phyloP scores from a whole-genome alignment of 2,113 vertebrate genomes.

The Chloebia gouldiae region DNA sequence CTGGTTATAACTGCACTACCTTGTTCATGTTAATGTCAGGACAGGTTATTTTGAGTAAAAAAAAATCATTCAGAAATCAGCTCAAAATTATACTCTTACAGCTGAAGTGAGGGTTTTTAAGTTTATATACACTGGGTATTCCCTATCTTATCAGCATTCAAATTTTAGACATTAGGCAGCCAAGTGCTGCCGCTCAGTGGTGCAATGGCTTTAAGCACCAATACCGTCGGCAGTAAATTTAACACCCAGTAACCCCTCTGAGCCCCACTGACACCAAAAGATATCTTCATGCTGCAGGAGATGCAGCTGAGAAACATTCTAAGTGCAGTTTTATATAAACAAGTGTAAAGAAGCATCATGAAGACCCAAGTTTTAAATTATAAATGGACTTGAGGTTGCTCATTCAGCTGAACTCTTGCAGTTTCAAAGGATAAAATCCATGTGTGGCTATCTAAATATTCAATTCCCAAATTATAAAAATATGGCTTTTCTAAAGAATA shows the following conservation, averaged over 20 bases:
- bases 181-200: slow-evolving; percentile 30
- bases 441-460: background rate
- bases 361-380: background rate
- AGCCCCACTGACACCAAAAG: background rate
- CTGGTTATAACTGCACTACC: background rate
- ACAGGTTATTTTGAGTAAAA: background rate
- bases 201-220: background rate
- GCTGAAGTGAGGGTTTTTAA: background rate
- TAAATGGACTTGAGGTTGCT: background rate
- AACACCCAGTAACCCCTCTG: background rate
- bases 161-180: background rate
- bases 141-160: accelerated
- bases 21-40: background rate
- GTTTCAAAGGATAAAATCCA: background rate
- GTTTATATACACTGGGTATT: too few relatives aligned
- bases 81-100: background rate
- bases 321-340: background rate
- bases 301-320: background rate
- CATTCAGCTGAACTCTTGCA: background rate
- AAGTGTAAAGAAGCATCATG: background rate
- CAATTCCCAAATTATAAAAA: background rate
- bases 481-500: background rate
- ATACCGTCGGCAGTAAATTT: accelerated
- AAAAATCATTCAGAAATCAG: accelerated
- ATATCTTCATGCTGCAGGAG: background rate